These are phyloP conservation scores for Mus pahari DNA, from an alignment of 2,113 vertebrate genomes.

Conservation along the genomic window DNA sequence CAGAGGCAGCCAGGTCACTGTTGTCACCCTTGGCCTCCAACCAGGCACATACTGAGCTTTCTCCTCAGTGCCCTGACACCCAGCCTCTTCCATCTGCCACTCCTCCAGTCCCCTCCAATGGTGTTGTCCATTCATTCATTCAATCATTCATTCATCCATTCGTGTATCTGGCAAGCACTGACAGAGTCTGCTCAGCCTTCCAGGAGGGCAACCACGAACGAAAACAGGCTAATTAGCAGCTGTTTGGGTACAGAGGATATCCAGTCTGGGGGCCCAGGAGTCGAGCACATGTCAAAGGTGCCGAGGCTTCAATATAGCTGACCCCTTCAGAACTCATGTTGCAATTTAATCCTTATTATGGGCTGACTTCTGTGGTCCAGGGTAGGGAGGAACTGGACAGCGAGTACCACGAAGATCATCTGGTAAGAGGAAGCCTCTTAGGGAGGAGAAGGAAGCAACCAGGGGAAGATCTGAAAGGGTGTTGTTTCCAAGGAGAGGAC, in stretches of 20 bases:
- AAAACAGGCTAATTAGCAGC: background rate
- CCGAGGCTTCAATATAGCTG: background rate
- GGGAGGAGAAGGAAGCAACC: no score
- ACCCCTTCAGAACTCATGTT: background rate
- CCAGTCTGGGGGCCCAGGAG: background rate
- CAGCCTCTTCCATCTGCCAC: background rate
- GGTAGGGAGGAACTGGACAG: background rate
- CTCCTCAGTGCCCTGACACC: background rate
- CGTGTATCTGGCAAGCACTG: background rate
- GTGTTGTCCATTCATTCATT: background rate
- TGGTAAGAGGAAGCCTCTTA: background rate
- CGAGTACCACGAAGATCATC: accelerated
- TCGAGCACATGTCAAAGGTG: background rate
- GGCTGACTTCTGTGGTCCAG: background rate
- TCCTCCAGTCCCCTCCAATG: background rate
- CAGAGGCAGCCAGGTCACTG: background rate
- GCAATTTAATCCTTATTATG: background rate
- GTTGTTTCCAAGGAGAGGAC: background rate
- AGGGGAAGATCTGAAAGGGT: background rate
- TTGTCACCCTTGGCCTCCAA: background rate
- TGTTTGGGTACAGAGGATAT: background rate
- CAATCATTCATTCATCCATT: background rate
- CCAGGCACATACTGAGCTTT: background rate
- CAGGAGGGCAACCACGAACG: background rate
- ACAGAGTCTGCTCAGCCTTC: background rate